Evolutionary conservation across 1,140 invertebrate genomes (phyloP), one percentile per base, ranked within the genome.

Genomic region (Cephus cinctus): DNA sequence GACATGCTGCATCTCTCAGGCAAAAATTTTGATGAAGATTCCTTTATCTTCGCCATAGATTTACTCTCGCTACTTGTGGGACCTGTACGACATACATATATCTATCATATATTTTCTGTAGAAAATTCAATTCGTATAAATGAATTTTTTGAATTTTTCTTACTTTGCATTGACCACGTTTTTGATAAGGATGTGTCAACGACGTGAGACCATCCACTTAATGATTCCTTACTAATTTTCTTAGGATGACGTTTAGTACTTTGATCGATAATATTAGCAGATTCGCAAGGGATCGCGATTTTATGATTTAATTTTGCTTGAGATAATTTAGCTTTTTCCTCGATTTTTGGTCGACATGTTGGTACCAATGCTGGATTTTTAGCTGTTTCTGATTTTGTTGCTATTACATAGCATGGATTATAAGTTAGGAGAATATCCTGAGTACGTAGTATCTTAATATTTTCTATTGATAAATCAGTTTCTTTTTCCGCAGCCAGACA

Each of bases 371-470:
- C 8, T 11, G 21, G 14, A 20, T 16, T 20, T 22, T 21, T 42
- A 1, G 20, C 39, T 8, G 19, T n/a, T 2, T 12, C 14, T 5
- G 31, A 12, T 19, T 20, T 18, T 9, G 18, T 42, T 18, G n/a
- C 16, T 11, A 51, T 23, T 18, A 36, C 34, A 32, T 51, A 61
- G 23, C 55, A 61, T 1, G 62, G 57, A 12, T 56, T 58, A 15
- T 62, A 62, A 1, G 60, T 48, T 4, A 64, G 11, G 4, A 64
- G 27, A 50, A 64, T 63, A 31, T 64, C 60, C 16, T 54, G 43
- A 0, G 62, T 64, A 16, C 46, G 41, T 12, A 52, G 38, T 8
- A 52, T 47, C 21, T 50, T 59, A 0, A 4, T 14, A 1, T 47
- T 38, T 32, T 50, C 18, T 5, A 14, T 5, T 6, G 46, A 11